These are phyloP conservation scores for Semotilus atromaculatus DNA, from an alignment of 2,797 vertebrate genomes.

Conservation along the genomic window DNA sequence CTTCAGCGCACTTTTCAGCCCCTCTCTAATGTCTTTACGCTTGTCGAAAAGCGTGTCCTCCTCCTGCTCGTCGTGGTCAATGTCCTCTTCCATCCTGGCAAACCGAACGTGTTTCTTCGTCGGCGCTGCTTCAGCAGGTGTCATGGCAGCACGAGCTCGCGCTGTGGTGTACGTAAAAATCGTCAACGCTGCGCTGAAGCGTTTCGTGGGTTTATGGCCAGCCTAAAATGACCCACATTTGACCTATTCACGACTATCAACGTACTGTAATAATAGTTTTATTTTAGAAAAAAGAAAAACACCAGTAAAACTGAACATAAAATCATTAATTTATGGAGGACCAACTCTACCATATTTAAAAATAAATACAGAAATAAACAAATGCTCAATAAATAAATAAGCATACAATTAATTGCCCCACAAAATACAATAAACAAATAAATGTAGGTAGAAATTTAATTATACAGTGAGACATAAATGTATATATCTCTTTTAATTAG, in stretches of 20 bases:
- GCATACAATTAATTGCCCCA: too few species aligned
- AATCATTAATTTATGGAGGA: too few species aligned
- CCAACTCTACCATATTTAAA: too few species aligned
- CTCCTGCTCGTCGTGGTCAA: slow-evolving; percentile 73
- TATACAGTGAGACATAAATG: too few species aligned
- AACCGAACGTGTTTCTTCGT: slow-evolving; percentile 85
- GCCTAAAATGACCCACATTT: slow-evolving; percentile 10
- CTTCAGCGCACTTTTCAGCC: slow-evolving; percentile 71
- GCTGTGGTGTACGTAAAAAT: slow-evolving; percentile 7
- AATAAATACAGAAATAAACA: too few species aligned
- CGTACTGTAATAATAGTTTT: background rate
- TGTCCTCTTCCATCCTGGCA: slow-evolving; percentile 72
- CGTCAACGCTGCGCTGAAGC: background rate
- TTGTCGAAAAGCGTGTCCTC: slow-evolving; percentile 80
- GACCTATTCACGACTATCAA: background rate
- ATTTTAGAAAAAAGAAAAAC: background rate
- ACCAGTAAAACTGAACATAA: background rate
- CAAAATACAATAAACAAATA: too few species aligned
- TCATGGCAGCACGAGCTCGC: slow-evolving; percentile 50
- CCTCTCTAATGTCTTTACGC: slow-evolving; percentile 63
- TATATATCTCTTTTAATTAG: too few species aligned
- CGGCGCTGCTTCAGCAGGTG: slow-evolving; percentile 60
- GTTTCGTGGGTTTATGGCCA: background rate
- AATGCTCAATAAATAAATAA: too few species aligned
- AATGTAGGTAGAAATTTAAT: too few species aligned